Evolutionary conservation across 2,797 vertebrate species (phyloP).

Genomic region (Microcaecilia unicolor): DNA sequence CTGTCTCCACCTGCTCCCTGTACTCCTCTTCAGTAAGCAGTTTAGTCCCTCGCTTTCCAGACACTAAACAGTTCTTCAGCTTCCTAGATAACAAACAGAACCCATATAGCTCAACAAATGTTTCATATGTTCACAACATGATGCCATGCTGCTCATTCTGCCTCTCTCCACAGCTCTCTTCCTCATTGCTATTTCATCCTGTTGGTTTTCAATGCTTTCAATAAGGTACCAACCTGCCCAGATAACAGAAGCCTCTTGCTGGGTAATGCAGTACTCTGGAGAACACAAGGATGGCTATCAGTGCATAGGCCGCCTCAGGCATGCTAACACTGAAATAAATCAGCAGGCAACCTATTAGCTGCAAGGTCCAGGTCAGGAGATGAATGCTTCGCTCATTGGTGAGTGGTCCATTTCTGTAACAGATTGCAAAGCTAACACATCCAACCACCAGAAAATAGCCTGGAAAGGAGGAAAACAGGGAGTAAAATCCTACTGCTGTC

Average conservation of each 20-base stretch:
- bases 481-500: background rate
- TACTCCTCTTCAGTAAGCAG: conserved; percentile 68
- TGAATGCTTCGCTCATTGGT: conserved; percentile 29
- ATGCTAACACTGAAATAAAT: conserved; percentile 48
- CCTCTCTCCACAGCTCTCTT: too few species aligned
- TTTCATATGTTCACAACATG: too few species aligned
- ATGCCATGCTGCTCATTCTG: too few species aligned
- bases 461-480: conserved; percentile 25
- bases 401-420: conserved; percentile 54
- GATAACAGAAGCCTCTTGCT: background rate
- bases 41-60: conserved; percentile 9
- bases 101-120: too few species aligned
- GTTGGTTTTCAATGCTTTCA: too few species aligned
- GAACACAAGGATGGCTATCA: conserved; percentile 34
- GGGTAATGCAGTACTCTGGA: conserved; percentile 31
- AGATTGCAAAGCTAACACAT: conserved; percentile 47
- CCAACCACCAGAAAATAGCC: conserved; percentile 51
- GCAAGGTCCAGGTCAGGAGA: conserved; percentile 46
- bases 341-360: conserved; percentile 41
- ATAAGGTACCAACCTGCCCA: conserved; percentile 47
- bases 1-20: conserved; percentile 55
- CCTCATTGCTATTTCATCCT: too few species aligned
- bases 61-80: conserved; percentile 25
- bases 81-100: conserved; percentile 29
- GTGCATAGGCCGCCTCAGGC: conserved; percentile 38